Percentiles rank a stretch among this genome's conserved stretches.
phyloP scores from a whole-genome alignment of 64 coral and sea anemone genomes.

The Pocillopora verrucosa region DNA sequence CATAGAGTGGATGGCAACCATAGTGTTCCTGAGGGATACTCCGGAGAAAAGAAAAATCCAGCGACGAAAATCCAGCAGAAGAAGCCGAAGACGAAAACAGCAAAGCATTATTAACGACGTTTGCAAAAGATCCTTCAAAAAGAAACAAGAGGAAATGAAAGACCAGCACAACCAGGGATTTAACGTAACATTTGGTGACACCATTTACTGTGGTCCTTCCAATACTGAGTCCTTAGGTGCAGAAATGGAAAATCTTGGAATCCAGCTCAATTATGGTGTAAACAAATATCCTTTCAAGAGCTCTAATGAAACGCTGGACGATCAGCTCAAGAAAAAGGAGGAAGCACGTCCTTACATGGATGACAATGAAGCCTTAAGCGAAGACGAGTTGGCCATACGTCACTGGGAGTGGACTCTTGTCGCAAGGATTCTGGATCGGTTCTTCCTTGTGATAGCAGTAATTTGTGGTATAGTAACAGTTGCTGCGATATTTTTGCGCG shows the following conservation, averaged over 20 bases:
- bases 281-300: constrained; percentile 7
- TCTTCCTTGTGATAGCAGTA: constrained; percentile 68
- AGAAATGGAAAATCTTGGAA: constrained; percentile 12
- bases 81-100: not conserved
- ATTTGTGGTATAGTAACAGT: constrained; percentile 75
- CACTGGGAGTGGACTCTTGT: constrained; percentile 90
- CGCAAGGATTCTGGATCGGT: constrained; percentile 84
- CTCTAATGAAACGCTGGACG: not conserved
- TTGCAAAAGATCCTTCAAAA: constrained; percentile 7
- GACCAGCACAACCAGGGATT: constrained; percentile 14
- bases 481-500: constrained; percentile 73
- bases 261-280: not conserved
- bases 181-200: constrained; percentile 9
- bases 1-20: constrained; percentile 63
- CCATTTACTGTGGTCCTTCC: constrained; percentile 8
- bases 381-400: constrained; percentile 62
- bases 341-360: constrained; percentile 46
- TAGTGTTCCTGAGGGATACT: constrained; percentile 60
- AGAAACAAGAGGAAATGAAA: not conserved
- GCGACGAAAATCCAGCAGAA: constrained; percentile 20
- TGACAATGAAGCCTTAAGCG: constrained; percentile 33
- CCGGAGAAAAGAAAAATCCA: constrained; percentile 34
- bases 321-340: constrained; percentile 5
- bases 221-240: not conserved
- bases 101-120: not conserved